Evolutionary conservation across 2,888 invertebrate genomes (phyloP), one percentile per base, ranked within the genome.

Genomic region (Leptinotarsa rubiginosa): DNA sequence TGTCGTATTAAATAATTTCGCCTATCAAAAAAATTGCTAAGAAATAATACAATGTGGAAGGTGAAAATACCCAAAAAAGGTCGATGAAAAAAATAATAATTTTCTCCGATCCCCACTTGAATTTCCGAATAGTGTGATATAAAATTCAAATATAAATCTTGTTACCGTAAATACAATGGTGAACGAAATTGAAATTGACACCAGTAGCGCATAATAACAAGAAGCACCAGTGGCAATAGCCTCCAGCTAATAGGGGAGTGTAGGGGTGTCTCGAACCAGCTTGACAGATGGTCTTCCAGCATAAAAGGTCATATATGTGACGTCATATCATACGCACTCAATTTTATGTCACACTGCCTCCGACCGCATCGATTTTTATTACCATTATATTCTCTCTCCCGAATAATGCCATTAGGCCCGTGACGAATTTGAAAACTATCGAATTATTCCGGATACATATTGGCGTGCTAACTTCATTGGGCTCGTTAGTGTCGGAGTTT

Each of bases 291-390:
- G 85, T 85, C 81, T 74, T 79, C 81, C 82, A 84, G 84, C 82
- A 84, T 83, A 84, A 86, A 86, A 86, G 86, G 86, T 86, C 86
- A 85, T 85, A 85, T 84, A 83, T 83, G 82, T 86, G 86, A 86
- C 86, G 86, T 86, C 86, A 86, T 81, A 81, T 83, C 75, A 79
- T 80, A 75, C 75, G 75, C 75, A 73, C 77, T 77, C 78, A 81
- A 78, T 81, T 82, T 81, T 70, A 76, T 79, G 83, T 84, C 84
- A 83, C 80, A 78, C 80, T 81, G 76, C 70, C 78, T 81, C 62
- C 78, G 75, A 81, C 81, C 81, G 75, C 83, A 81, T 82, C 82
- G 82, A 83, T 80, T 83, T 80, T 82, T 77, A 80, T 81, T 72
- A 54, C 70, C 73, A 72, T 75, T 77, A 74, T 75, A 72, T 72